These are phyloP conservation scores for Melitaea athalia DNA, from an alignment of 2,888 invertebrate species.

Conservation along the genomic window DNA sequence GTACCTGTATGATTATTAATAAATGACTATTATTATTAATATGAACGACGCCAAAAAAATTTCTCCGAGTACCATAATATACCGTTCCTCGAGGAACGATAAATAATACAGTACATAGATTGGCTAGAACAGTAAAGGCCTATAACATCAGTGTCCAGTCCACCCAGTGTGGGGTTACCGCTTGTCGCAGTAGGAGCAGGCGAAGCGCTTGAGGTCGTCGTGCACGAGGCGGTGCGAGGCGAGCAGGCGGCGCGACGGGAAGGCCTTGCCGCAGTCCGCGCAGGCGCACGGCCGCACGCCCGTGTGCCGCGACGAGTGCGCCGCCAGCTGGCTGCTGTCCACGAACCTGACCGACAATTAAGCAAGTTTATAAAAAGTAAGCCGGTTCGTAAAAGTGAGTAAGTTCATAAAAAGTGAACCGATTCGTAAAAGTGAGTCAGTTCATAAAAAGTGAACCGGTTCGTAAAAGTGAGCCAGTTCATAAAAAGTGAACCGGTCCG, in stretches of 20 bases:
- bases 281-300: slow-evolving; percentile 67
- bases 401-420: too few relatives aligned
- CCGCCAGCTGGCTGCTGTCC: slow-evolving; percentile 53
- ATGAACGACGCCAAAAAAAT: too few relatives aligned
- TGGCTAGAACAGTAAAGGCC: too few relatives aligned
- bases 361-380: too few relatives aligned
- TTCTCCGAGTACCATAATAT: too few relatives aligned
- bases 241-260: slow-evolving; percentile 69
- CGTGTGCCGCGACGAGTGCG: slow-evolving; percentile 65
- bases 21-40: too few relatives aligned
- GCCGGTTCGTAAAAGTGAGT: too few relatives aligned
- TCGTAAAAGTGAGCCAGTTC: neutral
- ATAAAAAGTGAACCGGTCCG: neutral
- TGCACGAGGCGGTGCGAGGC: slow-evolving; percentile 81
- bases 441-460: neutral
- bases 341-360: slow-evolving; percentile 54
- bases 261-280: slow-evolving; percentile 64
- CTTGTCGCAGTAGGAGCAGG: slow-evolving; percentile 80
- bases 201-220: slow-evolving; percentile 76
- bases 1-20: too few relatives aligned
- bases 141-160: neutral
- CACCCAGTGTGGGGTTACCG: slow-evolving; percentile 54
- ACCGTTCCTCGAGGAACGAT: too few relatives aligned
- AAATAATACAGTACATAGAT: too few relatives aligned
- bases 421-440: too few relatives aligned